Evolutionary conservation across 2,113 vertebrate species (phyloP).

Genomic region (Calyptomena viridis): DNA sequence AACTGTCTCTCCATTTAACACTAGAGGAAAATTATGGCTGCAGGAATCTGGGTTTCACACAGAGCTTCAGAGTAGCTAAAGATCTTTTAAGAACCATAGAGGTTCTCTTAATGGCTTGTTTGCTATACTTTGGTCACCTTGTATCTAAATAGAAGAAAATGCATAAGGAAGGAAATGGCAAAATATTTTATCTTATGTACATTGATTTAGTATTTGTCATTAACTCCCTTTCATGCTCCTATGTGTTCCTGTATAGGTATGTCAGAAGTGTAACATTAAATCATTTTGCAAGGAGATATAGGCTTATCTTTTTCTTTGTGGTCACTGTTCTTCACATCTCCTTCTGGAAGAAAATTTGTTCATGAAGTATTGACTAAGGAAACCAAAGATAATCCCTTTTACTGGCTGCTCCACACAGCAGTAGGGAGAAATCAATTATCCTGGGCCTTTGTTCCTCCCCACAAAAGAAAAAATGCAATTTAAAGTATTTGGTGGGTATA

Average conservation of each 20-base stretch:
- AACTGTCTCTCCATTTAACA: neutral
- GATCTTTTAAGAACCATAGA: neutral
- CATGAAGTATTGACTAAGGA: neutral
- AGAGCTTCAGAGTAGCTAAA: constrained; percentile 34
- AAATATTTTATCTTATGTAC: neutral
- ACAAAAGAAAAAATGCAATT: neutral
- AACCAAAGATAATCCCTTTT: neutral
- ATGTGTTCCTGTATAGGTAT: neutral
- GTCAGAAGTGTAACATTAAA: neutral
- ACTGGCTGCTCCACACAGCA: neutral
- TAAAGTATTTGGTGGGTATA: neutral
- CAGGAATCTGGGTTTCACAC: neutral
- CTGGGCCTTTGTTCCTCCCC: neutral
- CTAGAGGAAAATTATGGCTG: constrained; percentile 18
- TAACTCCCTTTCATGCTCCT: neutral
- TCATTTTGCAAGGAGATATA: neutral
- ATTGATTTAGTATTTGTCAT: neutral
- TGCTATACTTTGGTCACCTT: neutral
- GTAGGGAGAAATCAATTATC: neutral
- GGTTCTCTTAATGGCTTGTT: neutral
- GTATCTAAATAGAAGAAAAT: neutral
- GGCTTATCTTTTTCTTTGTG: neutral
- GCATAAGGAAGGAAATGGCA: neutral
- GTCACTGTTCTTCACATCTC: neutral
- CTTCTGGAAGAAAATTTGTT: neutral